Evolutionary conservation across 2,113 vertebrate species (phyloP).

Genomic region (Chaetodon auriga): DNA sequence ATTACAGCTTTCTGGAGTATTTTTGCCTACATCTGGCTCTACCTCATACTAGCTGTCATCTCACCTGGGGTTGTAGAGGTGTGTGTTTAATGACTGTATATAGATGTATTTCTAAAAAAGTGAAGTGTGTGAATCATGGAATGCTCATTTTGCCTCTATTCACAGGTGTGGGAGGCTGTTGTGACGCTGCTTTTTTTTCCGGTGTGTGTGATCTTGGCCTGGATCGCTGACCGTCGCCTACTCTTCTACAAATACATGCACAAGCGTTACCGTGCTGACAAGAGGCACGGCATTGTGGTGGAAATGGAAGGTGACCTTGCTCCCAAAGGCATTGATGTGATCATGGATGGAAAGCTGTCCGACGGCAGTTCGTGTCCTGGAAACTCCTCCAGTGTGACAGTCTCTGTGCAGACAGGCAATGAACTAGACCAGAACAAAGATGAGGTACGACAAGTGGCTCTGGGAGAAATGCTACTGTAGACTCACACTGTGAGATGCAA

Average conservation of each 20-base stretch:
- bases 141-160: conserved; percentile 1
- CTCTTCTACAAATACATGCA: conserved; percentile 96
- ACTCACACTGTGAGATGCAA: neutral
- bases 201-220: conserved; percentile 92
- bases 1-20: conserved; percentile 96
- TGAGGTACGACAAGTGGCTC: conserved; percentile 81
- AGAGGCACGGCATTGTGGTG: conserved; percentile 93
- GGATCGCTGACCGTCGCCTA: conserved; percentile 94
- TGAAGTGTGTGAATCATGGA: neutral
- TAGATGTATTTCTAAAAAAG: neutral
- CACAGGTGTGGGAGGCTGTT: conserved; percentile 92
- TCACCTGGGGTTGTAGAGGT: conserved; percentile 92
- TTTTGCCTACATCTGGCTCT: conserved; percentile 97
- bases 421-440: conserved; percentile 90
- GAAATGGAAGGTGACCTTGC: conserved; percentile 90
- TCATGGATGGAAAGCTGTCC: conserved; percentile 86
- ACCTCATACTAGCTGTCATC: conserved; percentile 94
- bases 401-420: conserved; percentile 84
- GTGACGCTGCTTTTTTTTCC: conserved; percentile 95
- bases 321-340: conserved; percentile 87
- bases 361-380: conserved; percentile 51
- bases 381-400: conserved; percentile 72
- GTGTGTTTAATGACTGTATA: conserved; percentile 13
- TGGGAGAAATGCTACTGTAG: neutral
- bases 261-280: conserved; percentile 93